phyloP scores from a whole-genome alignment of 2,113 vertebrate genomes.

The Stercorarius parasiticus region DNA sequence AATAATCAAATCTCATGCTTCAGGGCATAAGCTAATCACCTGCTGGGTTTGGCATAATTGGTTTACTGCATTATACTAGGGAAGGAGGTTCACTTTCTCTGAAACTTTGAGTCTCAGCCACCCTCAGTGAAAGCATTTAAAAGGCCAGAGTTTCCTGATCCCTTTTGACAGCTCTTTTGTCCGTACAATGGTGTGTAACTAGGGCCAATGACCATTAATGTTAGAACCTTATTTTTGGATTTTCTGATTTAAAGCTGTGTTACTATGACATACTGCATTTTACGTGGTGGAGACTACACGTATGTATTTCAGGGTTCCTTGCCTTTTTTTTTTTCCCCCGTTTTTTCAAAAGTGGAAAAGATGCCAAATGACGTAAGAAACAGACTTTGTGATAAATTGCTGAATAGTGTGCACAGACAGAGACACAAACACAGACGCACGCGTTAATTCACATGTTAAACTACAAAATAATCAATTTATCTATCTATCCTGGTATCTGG shows the following conservation, averaged over 20 bases:
- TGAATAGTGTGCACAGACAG: background rate
- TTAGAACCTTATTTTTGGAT: background rate
- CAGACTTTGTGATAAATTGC: background rate
- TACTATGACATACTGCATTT: background rate
- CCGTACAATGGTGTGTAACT: background rate
- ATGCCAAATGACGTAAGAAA: background rate
- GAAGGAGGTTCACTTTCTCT: conserved; percentile 11
- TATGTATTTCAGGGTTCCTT: background rate
- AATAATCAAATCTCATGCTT: conserved; percentile 65
- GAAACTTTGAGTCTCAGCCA: background rate
- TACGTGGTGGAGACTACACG: background rate
- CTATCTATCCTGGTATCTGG: conserved; percentile 18
- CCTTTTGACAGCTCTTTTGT: conserved; percentile 35
- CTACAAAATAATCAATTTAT: conserved; percentile 37
- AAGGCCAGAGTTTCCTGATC: conserved; percentile 6
- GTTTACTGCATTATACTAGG: conserved; percentile 20
- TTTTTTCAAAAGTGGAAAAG: background rate
- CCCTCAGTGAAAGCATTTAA: background rate
- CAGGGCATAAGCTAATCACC: conserved; percentile 57
- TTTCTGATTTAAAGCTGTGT: background rate
- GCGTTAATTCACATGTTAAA: background rate
- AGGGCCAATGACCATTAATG: background rate
- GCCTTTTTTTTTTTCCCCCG: background rate
- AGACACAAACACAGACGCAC: background rate
- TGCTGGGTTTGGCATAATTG: conserved; percentile 47